Evolutionary conservation across 53 echinoderm and acorn worm species (phyloP).

Genomic region (Arbacia lixula): DNA sequence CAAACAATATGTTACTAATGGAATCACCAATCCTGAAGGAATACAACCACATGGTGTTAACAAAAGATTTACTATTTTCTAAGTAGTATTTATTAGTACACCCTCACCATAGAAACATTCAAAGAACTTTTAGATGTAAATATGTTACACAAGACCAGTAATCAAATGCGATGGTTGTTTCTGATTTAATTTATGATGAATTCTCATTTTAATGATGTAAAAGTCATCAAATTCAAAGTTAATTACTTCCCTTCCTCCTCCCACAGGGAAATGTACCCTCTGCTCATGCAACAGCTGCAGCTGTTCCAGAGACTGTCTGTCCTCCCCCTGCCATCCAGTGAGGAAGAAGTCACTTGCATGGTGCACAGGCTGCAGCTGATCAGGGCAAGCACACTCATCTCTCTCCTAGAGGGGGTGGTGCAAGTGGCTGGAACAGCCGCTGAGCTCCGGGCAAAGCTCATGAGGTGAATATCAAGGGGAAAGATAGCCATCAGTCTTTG

Average conservation of each 20-base stretch:
- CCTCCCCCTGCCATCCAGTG: conserved; percentile 79
- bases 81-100: too few species aligned
- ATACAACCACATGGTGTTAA: too few species aligned
- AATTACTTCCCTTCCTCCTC: not conserved
- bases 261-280: conserved; percentile 81
- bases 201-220: too few species aligned
- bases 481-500: too few species aligned
- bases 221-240: too few species aligned
- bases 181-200: not conserved
- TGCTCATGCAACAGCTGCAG: conserved; percentile 91
- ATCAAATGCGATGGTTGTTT: too few species aligned
- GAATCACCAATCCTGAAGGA: too few species aligned
- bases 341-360: conserved; percentile 56
- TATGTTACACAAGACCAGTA: too few species aligned
- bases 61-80: too few species aligned
- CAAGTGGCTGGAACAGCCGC: conserved; percentile 88
- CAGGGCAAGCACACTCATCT: conserved; percentile 70
- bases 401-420: conserved; percentile 88
- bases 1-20: too few species aligned
- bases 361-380: conserved; percentile 82
- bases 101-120: too few species aligned
- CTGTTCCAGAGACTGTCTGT: conserved; percentile 93
- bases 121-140: too few species aligned
- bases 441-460: conserved; percentile 63
- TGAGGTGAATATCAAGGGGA: conserved; percentile 61